Evolutionary conservation across 64 coral and sea anemone genomes (phyloP).

Genomic region (Pocillopora verrucosa): DNA sequence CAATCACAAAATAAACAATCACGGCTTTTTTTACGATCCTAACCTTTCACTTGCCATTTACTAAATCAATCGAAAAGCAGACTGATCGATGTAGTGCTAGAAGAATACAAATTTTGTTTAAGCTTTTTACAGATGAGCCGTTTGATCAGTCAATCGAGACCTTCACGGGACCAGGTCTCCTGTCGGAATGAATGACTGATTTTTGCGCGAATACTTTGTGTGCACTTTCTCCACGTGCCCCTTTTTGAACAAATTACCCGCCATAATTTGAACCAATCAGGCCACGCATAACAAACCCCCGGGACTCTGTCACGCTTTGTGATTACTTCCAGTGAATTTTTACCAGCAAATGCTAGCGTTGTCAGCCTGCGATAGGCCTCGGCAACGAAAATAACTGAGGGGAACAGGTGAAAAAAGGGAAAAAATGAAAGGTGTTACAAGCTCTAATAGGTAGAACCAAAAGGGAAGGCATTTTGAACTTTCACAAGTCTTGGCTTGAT

Average conservation of each 20-base stretch:
- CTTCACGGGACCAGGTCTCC: neutral
- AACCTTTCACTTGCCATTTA: slow-evolving; percentile 48
- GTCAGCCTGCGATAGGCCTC: neutral
- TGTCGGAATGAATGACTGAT: slow-evolving; percentile 28
- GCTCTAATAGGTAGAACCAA: neutral
- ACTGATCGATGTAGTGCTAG: neutral
- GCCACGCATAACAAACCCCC: neutral
- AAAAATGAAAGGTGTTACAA: neutral
- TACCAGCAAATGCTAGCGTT: neutral
- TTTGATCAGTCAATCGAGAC: neutral
- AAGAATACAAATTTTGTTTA: neutral
- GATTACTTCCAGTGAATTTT: neutral
- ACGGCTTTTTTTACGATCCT: neutral
- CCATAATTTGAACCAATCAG: slow-evolving; percentile 37
- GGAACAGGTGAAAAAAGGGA: no score
- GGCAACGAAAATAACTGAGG: neutral
- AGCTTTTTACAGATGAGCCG: neutral
- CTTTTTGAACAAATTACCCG: slow-evolving; percentile 53
- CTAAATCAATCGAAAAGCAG: neutral
- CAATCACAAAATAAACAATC: slow-evolving; percentile 15
- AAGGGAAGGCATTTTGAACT: neutral
- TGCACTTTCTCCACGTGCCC: slow-evolving; percentile 25
- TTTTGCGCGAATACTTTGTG: slow-evolving; percentile 39
- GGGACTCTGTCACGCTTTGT: slow-evolving; percentile 10
- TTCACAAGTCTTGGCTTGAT: neutral